These are phyloP conservation scores for Drosophila rellima DNA, from an alignment of 2,888 invertebrate genomes.

Conservation along the genomic window DNA sequence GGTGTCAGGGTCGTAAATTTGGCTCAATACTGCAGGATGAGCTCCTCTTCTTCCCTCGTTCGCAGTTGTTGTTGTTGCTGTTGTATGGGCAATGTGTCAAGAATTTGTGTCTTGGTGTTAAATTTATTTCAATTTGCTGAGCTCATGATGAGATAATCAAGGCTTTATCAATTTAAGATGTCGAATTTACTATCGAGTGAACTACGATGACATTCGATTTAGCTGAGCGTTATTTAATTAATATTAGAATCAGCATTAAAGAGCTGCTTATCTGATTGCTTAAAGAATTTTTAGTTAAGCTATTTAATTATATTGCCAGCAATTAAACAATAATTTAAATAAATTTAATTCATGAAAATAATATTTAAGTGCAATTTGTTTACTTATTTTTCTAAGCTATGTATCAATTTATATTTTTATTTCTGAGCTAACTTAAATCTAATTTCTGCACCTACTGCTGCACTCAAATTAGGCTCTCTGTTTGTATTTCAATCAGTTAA, in stretches of 20 bases:
- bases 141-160: slow-evolving; percentile 51
- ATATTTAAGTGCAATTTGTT: too few relatives aligned
- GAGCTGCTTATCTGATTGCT: neutral
- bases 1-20: slow-evolving; percentile 55
- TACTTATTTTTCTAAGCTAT: too few relatives aligned
- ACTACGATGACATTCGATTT: neutral
- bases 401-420: neutral
- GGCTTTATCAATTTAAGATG: slow-evolving; percentile 32
- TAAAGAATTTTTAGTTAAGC: too few relatives aligned
- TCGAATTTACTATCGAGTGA: neutral
- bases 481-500: neutral
- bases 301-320: too few relatives aligned
- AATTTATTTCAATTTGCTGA: slow-evolving; percentile 55
- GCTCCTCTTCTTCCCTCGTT: neutral
- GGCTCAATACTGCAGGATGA: slow-evolving; percentile 21
- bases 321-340: too few relatives aligned
- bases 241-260: neutral
- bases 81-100: slow-evolving; percentile 43
- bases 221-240: neutral
- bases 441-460: neutral
- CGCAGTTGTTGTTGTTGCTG: neutral
- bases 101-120: slow-evolving; percentile 32
- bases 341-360: too few relatives aligned
- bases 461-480: neutral
- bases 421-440: neutral